These are phyloP conservation scores for Sparidentex hasta DNA, from an alignment of 2,797 vertebrate genomes.

Conservation along the genomic window DNA sequence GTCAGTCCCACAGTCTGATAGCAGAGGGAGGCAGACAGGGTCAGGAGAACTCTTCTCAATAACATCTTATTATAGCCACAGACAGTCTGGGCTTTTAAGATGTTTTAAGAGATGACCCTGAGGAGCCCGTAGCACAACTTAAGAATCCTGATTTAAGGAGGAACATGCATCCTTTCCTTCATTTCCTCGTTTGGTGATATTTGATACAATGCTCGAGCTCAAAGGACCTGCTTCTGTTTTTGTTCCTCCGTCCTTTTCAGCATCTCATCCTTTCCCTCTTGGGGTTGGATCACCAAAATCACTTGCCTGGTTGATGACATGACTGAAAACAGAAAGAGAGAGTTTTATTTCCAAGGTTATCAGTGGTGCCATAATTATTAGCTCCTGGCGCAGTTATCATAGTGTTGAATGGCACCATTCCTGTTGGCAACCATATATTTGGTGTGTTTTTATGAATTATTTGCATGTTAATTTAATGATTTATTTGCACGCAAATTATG, in stretches of 20 bases:
- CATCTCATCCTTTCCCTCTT: conserved; percentile 21
- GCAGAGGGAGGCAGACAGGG: conserved; percentile 54
- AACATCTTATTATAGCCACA: conserved; percentile 81
- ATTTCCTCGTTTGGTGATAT: conserved; percentile 13
- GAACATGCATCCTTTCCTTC: conserved; percentile 22
- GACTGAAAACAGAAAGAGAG: not conserved
- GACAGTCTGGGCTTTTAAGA: conserved; percentile 81
- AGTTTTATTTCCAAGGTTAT: too few relatives aligned
- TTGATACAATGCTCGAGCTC: not conserved
- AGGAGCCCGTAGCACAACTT: conserved; percentile 64
- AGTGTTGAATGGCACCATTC: too few relatives aligned
- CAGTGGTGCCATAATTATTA: too few relatives aligned
- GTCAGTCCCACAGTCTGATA: conserved; percentile 60
- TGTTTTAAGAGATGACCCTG: conserved; percentile 74
- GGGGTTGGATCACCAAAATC: conserved; percentile 4
- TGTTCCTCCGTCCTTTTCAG: conserved; percentile 2
- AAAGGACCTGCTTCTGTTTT: conserved; percentile 9
- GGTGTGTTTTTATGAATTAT: too few relatives aligned
- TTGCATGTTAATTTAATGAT: too few relatives aligned
- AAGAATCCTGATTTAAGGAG: conserved; percentile 40
- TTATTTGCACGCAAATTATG: too few relatives aligned
- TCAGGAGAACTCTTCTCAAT: conserved; percentile 71
- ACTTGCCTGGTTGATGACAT: not conserved
- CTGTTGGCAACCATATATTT: too few relatives aligned
- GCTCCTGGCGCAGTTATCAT: too few relatives aligned